A percentile compares a stretch with the other conserved stretches of the same genome.
phyloP scores from a whole-genome alignment of 2,797 vertebrate species.

The Ceyx erithaca region DNA sequence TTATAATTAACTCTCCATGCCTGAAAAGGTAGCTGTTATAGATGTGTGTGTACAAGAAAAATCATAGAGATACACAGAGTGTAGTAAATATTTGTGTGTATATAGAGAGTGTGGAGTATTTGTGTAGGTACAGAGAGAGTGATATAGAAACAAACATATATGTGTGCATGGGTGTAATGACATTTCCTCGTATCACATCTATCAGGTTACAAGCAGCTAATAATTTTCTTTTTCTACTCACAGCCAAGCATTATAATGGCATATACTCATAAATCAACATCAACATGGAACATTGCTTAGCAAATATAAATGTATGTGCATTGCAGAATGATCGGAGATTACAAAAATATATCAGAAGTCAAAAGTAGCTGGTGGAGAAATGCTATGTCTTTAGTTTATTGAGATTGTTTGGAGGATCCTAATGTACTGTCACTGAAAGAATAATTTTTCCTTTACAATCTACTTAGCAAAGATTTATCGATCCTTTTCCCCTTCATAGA shows the following conservation, averaged over 20 bases:
- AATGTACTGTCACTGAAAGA: constrained; percentile 94
- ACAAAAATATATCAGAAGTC: constrained; percentile 84
- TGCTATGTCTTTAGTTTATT: constrained; percentile 89
- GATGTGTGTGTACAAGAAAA: not conserved
- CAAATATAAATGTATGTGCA: constrained; percentile 82
- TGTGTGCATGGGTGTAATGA: constrained; percentile 66
- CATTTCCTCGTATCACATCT: constrained; percentile 73
- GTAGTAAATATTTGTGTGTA: not conserved
- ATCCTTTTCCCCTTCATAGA: constrained; percentile 95
- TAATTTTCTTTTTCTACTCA: constrained; percentile 79
- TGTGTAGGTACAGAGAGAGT: not conserved
- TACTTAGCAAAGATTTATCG: constrained; percentile 99
- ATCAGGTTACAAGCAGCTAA: constrained; percentile 79
- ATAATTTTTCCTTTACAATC: constrained; percentile 97
- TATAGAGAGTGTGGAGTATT: not conserved
- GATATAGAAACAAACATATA: constrained; percentile 62
- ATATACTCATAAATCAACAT: constrained; percentile 79
- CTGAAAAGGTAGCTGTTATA: not conserved
- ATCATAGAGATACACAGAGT: not conserved
- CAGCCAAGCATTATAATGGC: constrained; percentile 75
- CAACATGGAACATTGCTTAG: constrained; percentile 76
- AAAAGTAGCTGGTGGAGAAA: constrained; percentile 88
- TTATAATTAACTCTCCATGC: not conserved
- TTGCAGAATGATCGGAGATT: constrained; percentile 80
- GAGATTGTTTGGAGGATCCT: constrained; percentile 94